phyloP scores from a whole-genome alignment of 2,888 invertebrate species.

The Pseudeuparius sepicola region DNA sequence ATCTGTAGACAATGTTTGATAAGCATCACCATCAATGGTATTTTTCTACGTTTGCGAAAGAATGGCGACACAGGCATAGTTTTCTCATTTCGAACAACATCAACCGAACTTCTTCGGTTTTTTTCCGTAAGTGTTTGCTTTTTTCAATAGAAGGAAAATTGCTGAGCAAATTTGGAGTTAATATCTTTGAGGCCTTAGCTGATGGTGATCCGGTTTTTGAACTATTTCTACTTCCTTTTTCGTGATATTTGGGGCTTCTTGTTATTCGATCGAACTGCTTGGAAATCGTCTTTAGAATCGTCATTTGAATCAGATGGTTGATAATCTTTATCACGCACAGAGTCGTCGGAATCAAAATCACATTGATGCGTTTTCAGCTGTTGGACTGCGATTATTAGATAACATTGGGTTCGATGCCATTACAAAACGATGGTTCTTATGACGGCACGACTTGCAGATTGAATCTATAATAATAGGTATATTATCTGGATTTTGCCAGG shows the following conservation, averaged over 20 bases:
- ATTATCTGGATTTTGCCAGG: background rate
- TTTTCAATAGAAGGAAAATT: too few relatives aligned
- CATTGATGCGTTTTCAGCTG: conserved; percentile 3
- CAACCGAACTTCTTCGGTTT: too few relatives aligned
- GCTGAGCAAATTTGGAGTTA: too few relatives aligned
- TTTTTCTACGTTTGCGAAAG: too few relatives aligned
- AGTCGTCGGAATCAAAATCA: conserved; percentile 6
- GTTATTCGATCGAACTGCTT: too few relatives aligned
- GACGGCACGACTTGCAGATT: background rate
- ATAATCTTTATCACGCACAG: conserved; percentile 4
- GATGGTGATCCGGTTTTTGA: too few relatives aligned
- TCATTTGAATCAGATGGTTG: background rate
- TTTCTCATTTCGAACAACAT: too few relatives aligned
- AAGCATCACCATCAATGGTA: too few relatives aligned
- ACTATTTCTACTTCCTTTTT: background rate
- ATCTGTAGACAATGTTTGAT: too few relatives aligned
- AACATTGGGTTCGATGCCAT: conserved; percentile 3
- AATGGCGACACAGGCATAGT: too few relatives aligned
- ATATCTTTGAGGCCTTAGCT: too few relatives aligned
- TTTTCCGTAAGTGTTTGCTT: too few relatives aligned
- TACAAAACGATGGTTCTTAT: background rate
- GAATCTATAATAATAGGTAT: conserved; percentile 1
- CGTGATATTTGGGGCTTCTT: background rate
- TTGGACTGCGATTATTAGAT: background rate
- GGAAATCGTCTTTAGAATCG: background rate